These are phyloP conservation scores for Climacteris rufus DNA, from an alignment of 2,113 vertebrate genomes.

Conservation along the genomic window DNA sequence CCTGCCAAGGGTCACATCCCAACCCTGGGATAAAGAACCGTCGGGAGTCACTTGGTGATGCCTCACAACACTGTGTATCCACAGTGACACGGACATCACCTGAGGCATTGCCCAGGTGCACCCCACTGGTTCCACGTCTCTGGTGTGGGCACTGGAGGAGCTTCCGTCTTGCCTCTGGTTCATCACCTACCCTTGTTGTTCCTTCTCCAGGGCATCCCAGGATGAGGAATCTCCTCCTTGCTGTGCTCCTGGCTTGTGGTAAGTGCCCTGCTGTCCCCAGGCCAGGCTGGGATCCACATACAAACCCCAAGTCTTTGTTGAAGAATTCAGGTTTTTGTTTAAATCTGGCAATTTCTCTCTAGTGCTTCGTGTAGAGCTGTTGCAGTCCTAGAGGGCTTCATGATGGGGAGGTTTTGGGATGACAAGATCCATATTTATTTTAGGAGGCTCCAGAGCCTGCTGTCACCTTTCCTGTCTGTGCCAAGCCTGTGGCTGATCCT, in stretches of 20 bases:
- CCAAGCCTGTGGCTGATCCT: background rate
- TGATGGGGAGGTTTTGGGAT: background rate
- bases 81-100: background rate
- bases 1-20: background rate
- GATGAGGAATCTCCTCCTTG: constrained; percentile 47
- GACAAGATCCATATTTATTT: background rate
- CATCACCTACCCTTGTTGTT: accelerated
- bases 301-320: background rate
- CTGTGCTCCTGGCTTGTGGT: constrained; percentile 14
- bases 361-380: accelerated
- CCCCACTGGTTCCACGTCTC: accelerated
- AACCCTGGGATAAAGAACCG: accelerated
- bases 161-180: accelerated
- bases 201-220: background rate
- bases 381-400: background rate
- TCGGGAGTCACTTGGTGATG: accelerated
- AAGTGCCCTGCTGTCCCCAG: background rate
- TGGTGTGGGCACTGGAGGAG: accelerated
- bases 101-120: accelerated
- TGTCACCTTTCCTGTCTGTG: background rate
- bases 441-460: background rate
- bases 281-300: accelerated
- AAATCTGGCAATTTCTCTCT: background rate
- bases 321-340: background rate
- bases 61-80: background rate